Evolutionary conservation across 2,797 vertebrate species (phyloP), one percentile per base, ranked within the genome.

Genomic region (Chelmon rostratus): DNA sequence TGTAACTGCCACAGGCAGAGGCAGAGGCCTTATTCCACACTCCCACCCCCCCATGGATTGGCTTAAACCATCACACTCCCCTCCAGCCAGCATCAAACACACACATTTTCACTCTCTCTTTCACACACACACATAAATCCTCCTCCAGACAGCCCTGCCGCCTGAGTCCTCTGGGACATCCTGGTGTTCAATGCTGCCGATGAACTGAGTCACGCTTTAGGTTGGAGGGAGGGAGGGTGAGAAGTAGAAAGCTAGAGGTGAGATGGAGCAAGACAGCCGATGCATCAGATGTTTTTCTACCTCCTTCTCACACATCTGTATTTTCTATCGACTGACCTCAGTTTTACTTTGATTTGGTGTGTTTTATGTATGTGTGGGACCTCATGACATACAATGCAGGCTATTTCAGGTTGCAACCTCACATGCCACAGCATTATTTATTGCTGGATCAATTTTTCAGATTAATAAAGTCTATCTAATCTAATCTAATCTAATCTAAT

Each of bases 171-270:
- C 52, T 76, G 74, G 80, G 86, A 86, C 75, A 78, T 83, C 72
- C 67, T 74, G 71, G 76, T 90, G 56, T 79, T 87, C 53, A 56
- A 67, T 54, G 65, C 65, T 76, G 79, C 46, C 23, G 31, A 71
- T 66, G 58, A 85, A 85, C 47, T 86, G 75, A 86, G 72, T 89
- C 80, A 89, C 3, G 68, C 82, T 84, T 71, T 21, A 73, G 37
- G 64, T 87, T 81, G 74, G 62, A 79, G 58, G 46, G 54, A 69
- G 31, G 68, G 53, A 81, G 38, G 61, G 54, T 76, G 71, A 74
- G 73, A 79, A 83, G 50, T 40, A 62, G 59, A 70, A 74, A 80
- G 47, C 28, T 37, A 40, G 42, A 73, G 42, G 81, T 35, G 57
- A 52, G 33, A 46, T 44, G 47, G 62, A 47, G 25, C 10, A 59